Evolutionary conservation across 2,113 vertebrate genomes (phyloP).

Genomic region (Ctenodactylus gundi): DNA sequence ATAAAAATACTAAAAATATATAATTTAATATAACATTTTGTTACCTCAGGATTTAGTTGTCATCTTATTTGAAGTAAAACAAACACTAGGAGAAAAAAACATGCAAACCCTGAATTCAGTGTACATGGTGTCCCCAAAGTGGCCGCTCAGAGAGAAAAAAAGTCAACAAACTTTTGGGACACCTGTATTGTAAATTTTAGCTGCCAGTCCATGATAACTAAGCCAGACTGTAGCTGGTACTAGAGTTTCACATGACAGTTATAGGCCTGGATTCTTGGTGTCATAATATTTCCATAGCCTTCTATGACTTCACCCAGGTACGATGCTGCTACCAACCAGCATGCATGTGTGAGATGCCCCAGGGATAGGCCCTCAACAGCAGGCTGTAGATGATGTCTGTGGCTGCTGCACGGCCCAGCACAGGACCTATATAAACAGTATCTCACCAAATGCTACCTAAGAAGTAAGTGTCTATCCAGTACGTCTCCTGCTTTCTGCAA

Average conservation of each 20-base stretch:
- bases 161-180: too few species aligned
- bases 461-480: background rate
- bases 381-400: background rate
- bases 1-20: too few species aligned
- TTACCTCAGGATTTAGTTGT: too few species aligned
- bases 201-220: background rate
- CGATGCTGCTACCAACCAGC: fast-evolving
- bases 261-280: fast-evolving
- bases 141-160: too few species aligned
- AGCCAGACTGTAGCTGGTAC: background rate
- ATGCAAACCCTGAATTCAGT: too few species aligned
- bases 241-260: fast-evolving
- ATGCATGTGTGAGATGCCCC: fast-evolving
- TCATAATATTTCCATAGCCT: too few species aligned
- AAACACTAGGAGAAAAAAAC: too few species aligned
- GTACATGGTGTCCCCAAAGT: too few species aligned
- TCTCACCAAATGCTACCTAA: background rate
- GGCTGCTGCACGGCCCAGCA: fast-evolving
- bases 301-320: fast-evolving
- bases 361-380: fast-evolving
- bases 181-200: background rate
- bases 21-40: too few species aligned
- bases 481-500: fast-evolving
- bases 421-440: background rate
- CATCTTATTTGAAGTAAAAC: too few species aligned